Evolutionary conservation across 2,888 invertebrate species (phyloP).

Genomic region (Dolichopus griseipennis): DNA sequence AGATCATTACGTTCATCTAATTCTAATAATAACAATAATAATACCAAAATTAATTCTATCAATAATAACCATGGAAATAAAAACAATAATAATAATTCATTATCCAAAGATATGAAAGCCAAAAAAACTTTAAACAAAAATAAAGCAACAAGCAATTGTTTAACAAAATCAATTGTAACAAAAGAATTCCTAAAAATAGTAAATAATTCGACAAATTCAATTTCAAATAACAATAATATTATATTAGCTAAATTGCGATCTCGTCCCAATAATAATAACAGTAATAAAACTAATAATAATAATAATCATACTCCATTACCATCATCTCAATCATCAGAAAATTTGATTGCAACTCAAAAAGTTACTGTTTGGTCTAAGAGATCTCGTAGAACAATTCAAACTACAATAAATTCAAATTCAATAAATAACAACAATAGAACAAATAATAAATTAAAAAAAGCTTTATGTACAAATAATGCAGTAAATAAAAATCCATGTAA

Average conservation of each 20-base stretch:
- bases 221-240: neutral
- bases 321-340: conserved; percentile 8
- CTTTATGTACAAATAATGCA: conserved; percentile 13
- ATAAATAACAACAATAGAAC: neutral
- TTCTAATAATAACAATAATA: neutral
- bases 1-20: conserved; percentile 35
- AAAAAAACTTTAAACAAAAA: conserved; percentile 21
- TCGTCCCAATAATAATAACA: neutral
- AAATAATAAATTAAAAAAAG: neutral
- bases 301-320: neutral
- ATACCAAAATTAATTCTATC: neutral
- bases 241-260: neutral
- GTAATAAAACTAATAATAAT: neutral
- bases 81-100: conserved; percentile 24
- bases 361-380: neutral
- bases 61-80: neutral
- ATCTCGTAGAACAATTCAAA: conserved; percentile 12
- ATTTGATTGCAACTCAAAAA: conserved; percentile 15
- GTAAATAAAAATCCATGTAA: conserved; percentile 18
- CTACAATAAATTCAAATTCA: neutral
- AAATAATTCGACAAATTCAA: conserved; percentile 12
- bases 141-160: conserved; percentile 15
- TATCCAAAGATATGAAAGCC: conserved; percentile 29
- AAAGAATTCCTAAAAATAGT: conserved; percentile 20
- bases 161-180: conserved; percentile 16